These are phyloP conservation scores for Lacanobia oleracea DNA, from an alignment of 2,888 invertebrate species.

Conservation along the genomic window DNA sequence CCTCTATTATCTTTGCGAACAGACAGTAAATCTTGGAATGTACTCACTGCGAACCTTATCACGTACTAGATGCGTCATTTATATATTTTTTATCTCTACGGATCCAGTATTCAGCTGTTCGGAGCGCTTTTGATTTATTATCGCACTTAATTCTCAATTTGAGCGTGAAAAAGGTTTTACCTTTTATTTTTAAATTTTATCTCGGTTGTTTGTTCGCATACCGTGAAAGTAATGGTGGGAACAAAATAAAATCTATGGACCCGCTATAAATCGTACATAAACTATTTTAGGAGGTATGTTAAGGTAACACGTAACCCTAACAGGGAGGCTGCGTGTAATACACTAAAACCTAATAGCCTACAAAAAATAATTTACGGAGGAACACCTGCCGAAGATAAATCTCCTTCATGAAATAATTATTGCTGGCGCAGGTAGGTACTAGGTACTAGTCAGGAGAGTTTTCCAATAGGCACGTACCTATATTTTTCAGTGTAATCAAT, in stretches of 20 bases:
- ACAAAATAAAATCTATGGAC: constrained; percentile 43
- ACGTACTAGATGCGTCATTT: constrained; percentile 67
- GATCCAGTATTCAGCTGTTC: constrained; percentile 48
- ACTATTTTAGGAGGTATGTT: constrained; percentile 41
- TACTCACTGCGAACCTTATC: constrained; percentile 70
- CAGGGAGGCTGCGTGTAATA: constrained; percentile 30
- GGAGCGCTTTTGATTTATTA: constrained; percentile 52
- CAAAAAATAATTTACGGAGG: constrained; percentile 54
- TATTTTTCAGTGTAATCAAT: constrained; percentile 59
- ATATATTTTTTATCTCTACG: constrained; percentile 58
- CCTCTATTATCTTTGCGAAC: constrained; percentile 76
- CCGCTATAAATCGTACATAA: constrained; percentile 26
- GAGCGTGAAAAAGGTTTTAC: constrained; percentile 32
- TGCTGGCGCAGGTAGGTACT: not conserved
- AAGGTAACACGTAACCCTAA: constrained; percentile 31
- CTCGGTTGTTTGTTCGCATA: constrained; percentile 29
- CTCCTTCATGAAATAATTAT: constrained; percentile 52
- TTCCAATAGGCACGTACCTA: constrained; percentile 46
- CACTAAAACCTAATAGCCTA: constrained; percentile 44
- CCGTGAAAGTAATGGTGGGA: constrained; percentile 19
- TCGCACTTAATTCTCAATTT: constrained; percentile 50
- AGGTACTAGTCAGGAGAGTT: constrained; percentile 16
- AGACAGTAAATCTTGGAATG: constrained; percentile 72
- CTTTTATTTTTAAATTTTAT: constrained; percentile 48
- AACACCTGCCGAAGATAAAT: constrained; percentile 57